A percentile compares a stretch with the other conserved stretches of the same genome.
Conservation (phyloP, 92 coral and sea anemone genomes). For the Palythoa grandis region DNA sequence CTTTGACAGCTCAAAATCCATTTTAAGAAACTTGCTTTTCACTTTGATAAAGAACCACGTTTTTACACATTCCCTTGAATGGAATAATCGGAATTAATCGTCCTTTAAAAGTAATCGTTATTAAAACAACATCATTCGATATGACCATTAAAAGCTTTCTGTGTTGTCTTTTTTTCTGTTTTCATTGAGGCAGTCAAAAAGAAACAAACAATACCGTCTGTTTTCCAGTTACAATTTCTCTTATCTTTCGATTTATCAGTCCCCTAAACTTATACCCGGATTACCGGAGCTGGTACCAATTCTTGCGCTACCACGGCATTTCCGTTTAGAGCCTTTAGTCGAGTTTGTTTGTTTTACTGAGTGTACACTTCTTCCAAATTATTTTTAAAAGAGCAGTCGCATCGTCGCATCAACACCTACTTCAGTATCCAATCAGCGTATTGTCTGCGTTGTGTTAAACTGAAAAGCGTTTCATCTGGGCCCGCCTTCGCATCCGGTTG, state of each 20-base stretch:
- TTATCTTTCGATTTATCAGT: constrained; percentile 23
- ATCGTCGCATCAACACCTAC: constrained; percentile 94
- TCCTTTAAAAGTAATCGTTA: constrained; percentile 42
- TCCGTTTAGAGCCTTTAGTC: constrained; percentile 86
- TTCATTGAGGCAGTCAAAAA: constrained; percentile 18
- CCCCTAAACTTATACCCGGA: neutral
- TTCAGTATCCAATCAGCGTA: constrained; percentile 72
- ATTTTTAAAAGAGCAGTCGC: constrained; percentile 85
- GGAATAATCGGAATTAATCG: constrained; percentile 31
- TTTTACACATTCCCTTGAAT: constrained; percentile 37
- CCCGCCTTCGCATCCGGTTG: constrained; percentile 91
- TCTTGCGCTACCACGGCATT: constrained; percentile 92
- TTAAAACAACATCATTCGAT: constrained; percentile 12
- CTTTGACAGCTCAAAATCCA: constrained; percentile 72
- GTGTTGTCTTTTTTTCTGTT: constrained; percentile 3
- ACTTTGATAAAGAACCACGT: constrained; percentile 40
- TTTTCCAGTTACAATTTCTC: neutral
- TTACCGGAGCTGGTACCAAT: constrained; percentile 24
- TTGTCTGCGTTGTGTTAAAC: constrained; percentile 93
- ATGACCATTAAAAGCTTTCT: constrained; percentile 15
- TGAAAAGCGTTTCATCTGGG: constrained; percentile 74
- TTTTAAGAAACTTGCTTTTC: constrained; percentile 57
- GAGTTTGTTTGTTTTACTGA: constrained; percentile 87
- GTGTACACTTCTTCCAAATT: constrained; percentile 95
- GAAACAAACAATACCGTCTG: constrained; percentile 11